phyloP scores from a whole-genome alignment of 2,113 vertebrate genomes.

The Gopherus evgoodei region DNA sequence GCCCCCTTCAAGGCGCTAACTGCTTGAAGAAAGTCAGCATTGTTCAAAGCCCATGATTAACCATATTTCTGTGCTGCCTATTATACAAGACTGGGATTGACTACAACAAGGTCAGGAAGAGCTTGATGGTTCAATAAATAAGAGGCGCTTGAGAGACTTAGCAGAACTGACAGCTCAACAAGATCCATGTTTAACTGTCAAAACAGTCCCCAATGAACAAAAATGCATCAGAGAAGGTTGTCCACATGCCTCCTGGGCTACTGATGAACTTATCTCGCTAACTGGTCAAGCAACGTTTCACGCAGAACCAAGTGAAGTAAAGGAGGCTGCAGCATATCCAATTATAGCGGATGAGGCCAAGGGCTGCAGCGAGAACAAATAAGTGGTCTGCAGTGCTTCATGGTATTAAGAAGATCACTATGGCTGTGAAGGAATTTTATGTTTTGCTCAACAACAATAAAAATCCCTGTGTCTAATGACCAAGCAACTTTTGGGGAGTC shows the following conservation, averaged over 20 bases:
- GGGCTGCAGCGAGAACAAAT: background rate
- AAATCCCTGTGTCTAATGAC: constrained; percentile 26
- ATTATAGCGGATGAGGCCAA: background rate
- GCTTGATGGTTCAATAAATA: constrained; percentile 42
- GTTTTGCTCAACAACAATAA: background rate
- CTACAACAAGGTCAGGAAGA: constrained; percentile 38
- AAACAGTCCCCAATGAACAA: constrained; percentile 31
- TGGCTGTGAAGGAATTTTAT: fast-evolving
- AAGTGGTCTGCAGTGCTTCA: background rate
- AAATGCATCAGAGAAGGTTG: constrained; percentile 13
- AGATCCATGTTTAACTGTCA: constrained; percentile 55
- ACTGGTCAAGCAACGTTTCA: background rate
- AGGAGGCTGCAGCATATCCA: background rate
- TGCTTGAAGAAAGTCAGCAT: background rate
- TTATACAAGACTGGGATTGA: background rate
- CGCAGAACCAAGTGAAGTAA: background rate
- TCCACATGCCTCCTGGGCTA: constrained; percentile 8
- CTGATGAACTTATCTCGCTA: background rate
- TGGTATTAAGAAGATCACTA: background rate
- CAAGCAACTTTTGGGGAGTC: background rate
- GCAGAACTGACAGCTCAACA: constrained; percentile 36
- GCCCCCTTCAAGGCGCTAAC: constrained; percentile 16
- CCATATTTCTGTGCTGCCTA: background rate
- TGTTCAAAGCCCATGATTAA: background rate
- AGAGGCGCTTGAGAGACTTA: constrained; percentile 29